phyloP scores from a whole-genome alignment of 1,140 invertebrate genomes.

The Psilanteris sp. region DNA sequence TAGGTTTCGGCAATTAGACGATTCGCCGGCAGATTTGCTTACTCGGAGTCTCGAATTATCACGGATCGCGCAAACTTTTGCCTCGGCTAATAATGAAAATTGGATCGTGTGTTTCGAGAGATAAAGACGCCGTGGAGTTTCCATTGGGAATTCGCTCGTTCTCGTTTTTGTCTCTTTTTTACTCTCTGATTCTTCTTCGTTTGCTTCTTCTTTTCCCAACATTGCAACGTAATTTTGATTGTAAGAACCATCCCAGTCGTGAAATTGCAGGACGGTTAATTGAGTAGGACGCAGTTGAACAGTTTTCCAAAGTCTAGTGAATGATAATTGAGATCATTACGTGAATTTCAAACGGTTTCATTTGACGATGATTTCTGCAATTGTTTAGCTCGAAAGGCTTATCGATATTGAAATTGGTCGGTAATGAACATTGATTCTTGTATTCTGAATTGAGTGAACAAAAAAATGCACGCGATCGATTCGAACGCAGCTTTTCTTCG shows the following conservation, averaged over 20 bases:
- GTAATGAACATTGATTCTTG: conserved; percentile 45
- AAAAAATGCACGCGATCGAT: too few species aligned
- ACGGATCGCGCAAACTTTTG: conserved; percentile 55
- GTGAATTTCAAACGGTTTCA: conserved; percentile 27
- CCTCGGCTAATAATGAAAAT: conserved; percentile 53
- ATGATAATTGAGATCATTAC: conserved; percentile 58
- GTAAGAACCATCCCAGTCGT: conserved; percentile 48
- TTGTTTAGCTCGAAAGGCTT: conserved; percentile 28
- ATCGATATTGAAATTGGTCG: conserved; percentile 31
- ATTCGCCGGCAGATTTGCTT: conserved; percentile 53
- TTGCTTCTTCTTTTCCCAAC: background rate
- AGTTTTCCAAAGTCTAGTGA: conserved; percentile 38
- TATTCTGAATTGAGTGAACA: too few species aligned
- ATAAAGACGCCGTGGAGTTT: conserved; percentile 11
- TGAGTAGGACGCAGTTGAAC: conserved; percentile 44
- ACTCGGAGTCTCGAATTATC: conserved; percentile 41
- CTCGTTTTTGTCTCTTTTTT: conserved; percentile 10
- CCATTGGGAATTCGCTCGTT: conserved; percentile 5
- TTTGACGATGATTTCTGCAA: conserved; percentile 36
- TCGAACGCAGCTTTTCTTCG: too few species aligned
- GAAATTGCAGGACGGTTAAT: conserved; percentile 52
- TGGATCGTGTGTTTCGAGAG: conserved; percentile 48
- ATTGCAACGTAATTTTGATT: conserved; percentile 44
- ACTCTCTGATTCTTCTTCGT: background rate
- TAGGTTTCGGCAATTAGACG: conserved; percentile 65